phyloP scores from a whole-genome alignment of 2,113 vertebrate genomes.

The Garra rufa region DNA sequence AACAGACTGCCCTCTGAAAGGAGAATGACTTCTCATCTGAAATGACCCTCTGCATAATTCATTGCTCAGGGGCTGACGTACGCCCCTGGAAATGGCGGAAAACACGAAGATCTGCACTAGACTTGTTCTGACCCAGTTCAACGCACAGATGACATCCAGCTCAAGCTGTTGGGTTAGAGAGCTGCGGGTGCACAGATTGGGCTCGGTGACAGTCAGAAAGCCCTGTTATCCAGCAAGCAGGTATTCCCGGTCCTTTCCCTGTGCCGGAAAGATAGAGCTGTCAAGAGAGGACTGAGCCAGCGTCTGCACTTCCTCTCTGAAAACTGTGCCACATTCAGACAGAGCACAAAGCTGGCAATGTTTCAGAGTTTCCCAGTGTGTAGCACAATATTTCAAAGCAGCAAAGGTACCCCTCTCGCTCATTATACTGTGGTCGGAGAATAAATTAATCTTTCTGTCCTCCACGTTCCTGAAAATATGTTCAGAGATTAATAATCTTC shows the following conservation, averaged over 20 bases:
- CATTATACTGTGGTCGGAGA: not conserved
- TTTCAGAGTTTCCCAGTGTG: conserved; percentile 22
- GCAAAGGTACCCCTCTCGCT: conserved; percentile 3
- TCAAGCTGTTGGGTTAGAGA: conserved; percentile 20
- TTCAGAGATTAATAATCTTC: conserved; percentile 39
- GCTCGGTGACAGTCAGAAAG: conserved; percentile 22
- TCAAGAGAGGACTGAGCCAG: conserved; percentile 16
- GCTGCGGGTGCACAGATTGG: conserved; percentile 15
- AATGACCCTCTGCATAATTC: conserved; percentile 23
- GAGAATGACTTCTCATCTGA: conserved; percentile 14
- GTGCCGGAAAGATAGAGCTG: conserved; percentile 2
- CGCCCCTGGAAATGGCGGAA: not conserved
- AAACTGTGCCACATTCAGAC: conserved; percentile 18
- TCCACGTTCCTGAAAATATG: not conserved
- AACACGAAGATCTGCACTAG: conserved; percentile 1
- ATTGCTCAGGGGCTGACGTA: not conserved
- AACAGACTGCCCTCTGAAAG: not conserved
- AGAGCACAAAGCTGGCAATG: conserved; percentile 33
- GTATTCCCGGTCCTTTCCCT: not conserved
- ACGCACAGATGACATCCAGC: conserved; percentile 15
- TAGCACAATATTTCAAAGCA: conserved; percentile 26
- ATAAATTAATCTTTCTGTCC: conserved; percentile 29
- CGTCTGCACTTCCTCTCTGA: not conserved
- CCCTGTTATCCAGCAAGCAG: conserved; percentile 29
- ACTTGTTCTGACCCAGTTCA: not conserved